Percentiles rank a stretch among this genome's conserved stretches.
Conservation (phyloP, 1,140 invertebrate genomes). For the Limonius californicus region DNA sequence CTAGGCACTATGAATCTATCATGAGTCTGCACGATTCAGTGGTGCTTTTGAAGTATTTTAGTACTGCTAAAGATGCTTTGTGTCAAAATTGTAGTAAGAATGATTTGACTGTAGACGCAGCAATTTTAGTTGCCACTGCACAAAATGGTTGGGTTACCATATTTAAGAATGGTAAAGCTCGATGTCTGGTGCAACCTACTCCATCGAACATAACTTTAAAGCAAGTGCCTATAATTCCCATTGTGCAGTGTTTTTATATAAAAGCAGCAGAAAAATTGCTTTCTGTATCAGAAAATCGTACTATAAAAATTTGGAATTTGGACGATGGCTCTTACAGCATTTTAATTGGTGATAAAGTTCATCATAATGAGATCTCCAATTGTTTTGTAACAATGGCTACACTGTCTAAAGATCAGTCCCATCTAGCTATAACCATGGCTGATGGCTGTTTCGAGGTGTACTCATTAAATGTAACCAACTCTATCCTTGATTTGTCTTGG, state of each 20-base stretch:
- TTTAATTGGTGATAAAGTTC: constrained; percentile 7
- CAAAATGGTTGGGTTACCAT: constrained; percentile 16
- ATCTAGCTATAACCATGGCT: constrained; percentile 17
- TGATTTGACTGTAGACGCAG: not conserved
- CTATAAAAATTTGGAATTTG: constrained; percentile 20
- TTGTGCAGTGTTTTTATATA: constrained; percentile 18
- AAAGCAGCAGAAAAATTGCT: not conserved
- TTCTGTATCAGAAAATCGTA: constrained; percentile 17
- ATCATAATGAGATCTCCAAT: not conserved
- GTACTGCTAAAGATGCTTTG: not conserved
- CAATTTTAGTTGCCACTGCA: constrained; percentile 12
- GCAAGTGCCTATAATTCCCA: not conserved
- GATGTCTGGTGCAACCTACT: constrained; percentile 3
- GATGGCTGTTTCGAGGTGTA: constrained; percentile 14
- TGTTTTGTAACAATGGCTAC: constrained; percentile 6
- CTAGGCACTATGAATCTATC: not conserved
- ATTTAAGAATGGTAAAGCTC: not conserved
- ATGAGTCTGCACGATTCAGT: constrained; percentile 15
- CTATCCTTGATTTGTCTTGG: not conserved
- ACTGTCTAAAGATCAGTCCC: constrained; percentile 3
- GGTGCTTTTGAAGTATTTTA: constrained; percentile 21
- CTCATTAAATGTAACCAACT: not conserved
- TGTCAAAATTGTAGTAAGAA: not conserved
- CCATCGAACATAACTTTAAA: not conserved
- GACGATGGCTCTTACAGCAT: not conserved